These are phyloP conservation scores for Eupithecia insigniata DNA, from an alignment of 2,888 invertebrate species.

Conservation along the genomic window DNA sequence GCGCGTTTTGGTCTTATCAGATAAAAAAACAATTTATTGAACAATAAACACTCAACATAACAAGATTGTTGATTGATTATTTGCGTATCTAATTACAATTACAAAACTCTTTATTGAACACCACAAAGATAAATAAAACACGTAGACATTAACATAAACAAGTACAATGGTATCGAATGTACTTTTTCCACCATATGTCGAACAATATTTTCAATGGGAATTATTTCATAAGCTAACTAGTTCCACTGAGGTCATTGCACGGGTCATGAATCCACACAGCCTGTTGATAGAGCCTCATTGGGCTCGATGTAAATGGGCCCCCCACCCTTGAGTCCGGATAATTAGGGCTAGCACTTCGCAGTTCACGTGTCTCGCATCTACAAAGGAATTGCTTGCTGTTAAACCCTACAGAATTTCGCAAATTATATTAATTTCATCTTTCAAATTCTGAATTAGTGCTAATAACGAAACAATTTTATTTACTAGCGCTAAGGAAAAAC, in stretches of 20 bases:
- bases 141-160: too few relatives aligned
- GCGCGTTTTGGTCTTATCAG: neutral
- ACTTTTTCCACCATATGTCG: neutral
- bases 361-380: neutral
- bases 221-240: neutral
- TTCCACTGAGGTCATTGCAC: conserved; percentile 27
- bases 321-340: conserved; percentile 2
- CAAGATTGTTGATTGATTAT: neutral
- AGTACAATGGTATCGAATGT: neutral
- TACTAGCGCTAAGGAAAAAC: neutral
- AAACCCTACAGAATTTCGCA: neutral
- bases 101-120: too few relatives aligned
- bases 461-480: neutral
- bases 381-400: conserved; percentile 7
- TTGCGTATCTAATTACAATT: too few relatives aligned
- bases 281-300: conserved; percentile 41
- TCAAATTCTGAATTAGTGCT: neutral
- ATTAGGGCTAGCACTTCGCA: conserved; percentile 18
- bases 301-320: conserved; percentile 26
- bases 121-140: too few relatives aligned
- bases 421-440: neutral
- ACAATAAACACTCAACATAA: conserved; percentile 18
- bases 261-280: conserved; percentile 29
- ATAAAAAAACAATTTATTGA: conserved; percentile 23
- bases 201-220: neutral